A percentile compares a stretch with the other conserved stretches of the same genome.
Evolutionary conservation across 2,888 invertebrate genomes (phyloP).

Genomic region (Pterobdella sp.): DNA sequence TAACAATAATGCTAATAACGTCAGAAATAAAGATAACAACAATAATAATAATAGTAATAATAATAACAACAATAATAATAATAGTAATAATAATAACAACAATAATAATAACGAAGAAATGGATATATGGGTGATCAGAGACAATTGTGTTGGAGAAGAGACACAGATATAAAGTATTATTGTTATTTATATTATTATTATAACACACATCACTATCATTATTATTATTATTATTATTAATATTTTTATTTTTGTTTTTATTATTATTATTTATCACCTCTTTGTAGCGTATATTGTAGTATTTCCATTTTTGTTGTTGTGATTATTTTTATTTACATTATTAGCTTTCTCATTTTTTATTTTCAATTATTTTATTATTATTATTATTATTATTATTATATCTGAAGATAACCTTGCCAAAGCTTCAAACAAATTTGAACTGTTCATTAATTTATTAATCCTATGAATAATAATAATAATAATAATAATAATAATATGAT

Average conservation of each 20-base stretch:
- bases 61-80: neutral
- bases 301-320: neutral
- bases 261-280: neutral
- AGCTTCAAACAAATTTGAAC: too few species aligned
- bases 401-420: neutral
- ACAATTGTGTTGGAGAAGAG: neutral
- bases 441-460: too few species aligned
- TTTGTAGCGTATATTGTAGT: neutral
- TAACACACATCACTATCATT: neutral
- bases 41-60: neutral
- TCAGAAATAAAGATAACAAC: neutral
- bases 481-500: too few species aligned
- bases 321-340: neutral
- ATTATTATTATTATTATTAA: neutral
- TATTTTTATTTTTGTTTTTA: neutral
- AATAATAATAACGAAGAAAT: neutral
- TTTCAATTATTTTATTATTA: neutral
- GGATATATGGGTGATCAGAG: slow-evolving; percentile 5
- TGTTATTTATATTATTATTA: neutral
- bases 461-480: too few species aligned
- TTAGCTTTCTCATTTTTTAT: neutral
- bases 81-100: neutral
- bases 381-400: neutral
- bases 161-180: neutral
- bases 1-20: slow-evolving; percentile 11